These are phyloP conservation scores for Procavia capensis DNA, from an alignment of 2,113 vertebrate species.

Conservation along the genomic window DNA sequence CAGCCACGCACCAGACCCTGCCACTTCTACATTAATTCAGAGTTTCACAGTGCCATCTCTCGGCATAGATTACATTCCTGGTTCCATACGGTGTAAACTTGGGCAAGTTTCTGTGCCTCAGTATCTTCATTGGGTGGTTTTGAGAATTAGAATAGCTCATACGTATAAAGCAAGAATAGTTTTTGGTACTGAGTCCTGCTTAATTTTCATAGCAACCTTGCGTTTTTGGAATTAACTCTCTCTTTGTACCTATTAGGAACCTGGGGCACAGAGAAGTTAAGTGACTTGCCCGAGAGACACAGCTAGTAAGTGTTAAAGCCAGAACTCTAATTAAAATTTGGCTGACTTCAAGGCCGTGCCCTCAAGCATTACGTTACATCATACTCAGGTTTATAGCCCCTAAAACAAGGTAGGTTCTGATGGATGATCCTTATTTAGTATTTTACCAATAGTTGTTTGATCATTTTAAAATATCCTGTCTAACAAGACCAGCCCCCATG, in stretches of 20 bases:
- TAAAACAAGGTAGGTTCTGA: neutral
- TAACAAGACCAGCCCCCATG: slow-evolving; percentile 73
- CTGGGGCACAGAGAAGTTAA: neutral
- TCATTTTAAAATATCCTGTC: slow-evolving; percentile 60
- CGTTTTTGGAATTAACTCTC: neutral
- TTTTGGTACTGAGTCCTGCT: neutral
- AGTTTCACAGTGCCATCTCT: neutral
- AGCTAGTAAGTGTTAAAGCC: neutral
- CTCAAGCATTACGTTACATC: neutral
- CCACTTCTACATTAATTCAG: neutral
- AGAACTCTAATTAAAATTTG: neutral
- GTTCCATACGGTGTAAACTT: neutral
- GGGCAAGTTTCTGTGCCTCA: neutral
- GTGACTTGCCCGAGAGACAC: neutral
- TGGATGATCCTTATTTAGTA: slow-evolving; percentile 47
- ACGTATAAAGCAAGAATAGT: neutral
- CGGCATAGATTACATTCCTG: neutral
- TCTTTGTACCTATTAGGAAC: neutral
- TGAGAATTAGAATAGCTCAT: neutral
- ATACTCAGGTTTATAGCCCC: slow-evolving; percentile 31
- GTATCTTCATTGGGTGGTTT: neutral
- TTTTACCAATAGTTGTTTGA: slow-evolving; percentile 76
- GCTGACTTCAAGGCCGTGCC: neutral
- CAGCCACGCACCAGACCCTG: neutral
- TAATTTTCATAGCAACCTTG: neutral